Evolutionary conservation across 2,113 vertebrate species (phyloP), one percentile per base, ranked within the genome.

Genomic region (Rafetus swinhoei): DNA sequence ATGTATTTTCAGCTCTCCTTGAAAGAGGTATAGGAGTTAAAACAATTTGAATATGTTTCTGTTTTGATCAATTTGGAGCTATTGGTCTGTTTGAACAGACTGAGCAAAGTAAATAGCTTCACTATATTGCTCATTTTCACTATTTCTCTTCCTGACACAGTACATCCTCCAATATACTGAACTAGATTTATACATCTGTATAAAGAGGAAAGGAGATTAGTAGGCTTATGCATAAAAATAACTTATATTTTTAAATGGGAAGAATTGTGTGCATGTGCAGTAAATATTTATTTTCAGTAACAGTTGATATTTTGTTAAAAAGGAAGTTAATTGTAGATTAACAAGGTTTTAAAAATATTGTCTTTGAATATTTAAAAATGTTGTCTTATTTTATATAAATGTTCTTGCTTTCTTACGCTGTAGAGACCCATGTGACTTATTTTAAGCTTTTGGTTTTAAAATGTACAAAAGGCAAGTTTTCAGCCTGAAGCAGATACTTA

Each of bases 211-310:
- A 69, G 87, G 25, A 79, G 55, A 25, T 53, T 82, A 32, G 72
- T 81, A 92, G 7, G 7, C 55, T 59, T 55, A 2, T 62, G n/a
- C 86, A 53, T 84, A 60, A 60, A 60, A 86, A 76, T 39, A 94
- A 83, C 39, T 76, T 45, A 45, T 45, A 10, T 35, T 72, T 79
- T 29, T n/a, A 55, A 80, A 10, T 32, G 29, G 88, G 53, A 93
- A 39, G 88, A 79, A 79, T 56, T 90, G 96, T 95, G 97, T 97
- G 97, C 97, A 96, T 96, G 93, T 91, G 90, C 96, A 95, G 94
- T 96, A 94, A 96, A 95, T 93, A 81, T 93, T 94, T 96, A 97
- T 97, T 96, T 92, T 94, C 93, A 88, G 24, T n/a, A 7, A 88
- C 92, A 59, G 80, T 83, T 5, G 22, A 59, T 29, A 5, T 90